Base-by-base conservation (phyloP, 2,113 vertebrate genomes). In the Dicrurus megarhynchus region DNA sequence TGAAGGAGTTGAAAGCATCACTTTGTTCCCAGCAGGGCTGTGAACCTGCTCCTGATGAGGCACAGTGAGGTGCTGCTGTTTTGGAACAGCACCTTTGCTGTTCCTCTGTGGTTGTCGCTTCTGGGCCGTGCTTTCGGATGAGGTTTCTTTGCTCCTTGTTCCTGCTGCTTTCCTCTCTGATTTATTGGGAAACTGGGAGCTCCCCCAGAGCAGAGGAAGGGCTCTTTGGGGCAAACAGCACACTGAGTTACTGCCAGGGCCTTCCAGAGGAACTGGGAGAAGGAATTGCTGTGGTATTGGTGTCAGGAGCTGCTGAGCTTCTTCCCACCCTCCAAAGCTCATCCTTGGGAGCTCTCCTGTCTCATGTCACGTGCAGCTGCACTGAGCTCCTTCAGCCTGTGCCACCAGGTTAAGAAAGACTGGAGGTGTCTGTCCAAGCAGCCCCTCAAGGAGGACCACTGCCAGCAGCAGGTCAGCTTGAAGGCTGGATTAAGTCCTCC, bases 351-450 rank as follows among this genome's bases (percentile, higher is more conserved):
- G 28, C 39, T 75, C 24, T 64, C 10, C 16, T 21, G 6, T 33
- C 60, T 61, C 9, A 0, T 2, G 6, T 33, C 32, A 32, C 0
- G 0, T 63, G 24, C 44, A n/a, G 20, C 56, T 39, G 17, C 28
- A 24, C 3, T 16, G 60, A 63, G 0, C 22, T 30, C 52, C 61
- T 69, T 19, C 2, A 6, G 22, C 35, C 19, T 53, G 9, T 59
- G 35, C 64, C 33, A 47, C 11, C 28, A 82, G 24, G 13, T 57
- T 35, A 28, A 11, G 75, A 32, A 87, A 22, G 42, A 10, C 33
- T 32, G 46, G 22, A 80, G 26, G 7, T 46, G 39, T 56, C 52
- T 60, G 22, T 46, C 61, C 16, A 32, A 16, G 20, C n/a, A 44
- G n/a, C 39, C 61, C 28, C n/a, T 87, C 23, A 14, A 64, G 59